Evolutionary conservation across 2,113 vertebrate species (phyloP), one percentile per base, ranked within the genome.

Genomic region (Zeus faber): DNA sequence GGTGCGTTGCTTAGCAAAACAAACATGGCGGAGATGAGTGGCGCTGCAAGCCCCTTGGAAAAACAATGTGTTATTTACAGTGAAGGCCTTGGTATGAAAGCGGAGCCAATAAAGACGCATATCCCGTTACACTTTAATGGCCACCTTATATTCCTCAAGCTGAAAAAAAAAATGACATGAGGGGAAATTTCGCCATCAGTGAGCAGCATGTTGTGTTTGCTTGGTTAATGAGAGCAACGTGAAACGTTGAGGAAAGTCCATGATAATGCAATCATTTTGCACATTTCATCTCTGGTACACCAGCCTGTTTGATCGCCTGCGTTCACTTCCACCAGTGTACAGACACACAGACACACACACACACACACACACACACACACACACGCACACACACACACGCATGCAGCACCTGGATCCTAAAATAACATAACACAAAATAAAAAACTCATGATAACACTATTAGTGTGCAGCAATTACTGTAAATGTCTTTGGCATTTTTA

Each of bases 51-150:
- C 67, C 63, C 77, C 83, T 62, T 89, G 87, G 7, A 91, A 91
- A 87, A 91, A 85, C 79, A 86, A 63, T 83, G 73, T 76, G 76
- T 76, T 89, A 85, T 91, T 91, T 90, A 90, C 87, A 74, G 79
- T 80, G 62, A 25, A 54, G 39, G 27, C 43, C n/a, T 52, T 63
- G 51, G 77, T 22, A 62, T 44, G 55, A 72, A 67, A 52, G 47
- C 62, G 58, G 61, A 47, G 62, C 58, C 73, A 76, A 79, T 81
- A 85, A 85, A 80, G 79, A 65, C 49, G 6, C 1, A 40, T 67
- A 70, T 84, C 70, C 35, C 46, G 57, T 85, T 87, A 76, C 78
- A 76, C 69, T 86, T 82, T 82, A 88, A 88, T 77, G 70, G 78
- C 48, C 54, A 51, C 50, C 53, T 52, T 76, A 39, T 79, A 70